Evolutionary conservation across 2,888 invertebrate species (phyloP).

Genomic region (Chaitophorus viminalis): DNA sequence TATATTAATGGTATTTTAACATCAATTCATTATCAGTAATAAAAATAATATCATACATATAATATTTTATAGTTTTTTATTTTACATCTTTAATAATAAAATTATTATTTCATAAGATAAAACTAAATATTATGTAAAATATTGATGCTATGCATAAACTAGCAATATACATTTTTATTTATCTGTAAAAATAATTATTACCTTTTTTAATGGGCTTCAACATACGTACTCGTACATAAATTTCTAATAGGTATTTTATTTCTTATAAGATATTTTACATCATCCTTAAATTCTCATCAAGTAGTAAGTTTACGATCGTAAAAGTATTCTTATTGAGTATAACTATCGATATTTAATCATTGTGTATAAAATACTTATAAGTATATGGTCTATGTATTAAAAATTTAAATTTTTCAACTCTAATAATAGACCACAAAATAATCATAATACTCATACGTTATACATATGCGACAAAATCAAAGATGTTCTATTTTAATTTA

Average conservation of each 20-base stretch:
- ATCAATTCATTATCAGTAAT: neutral
- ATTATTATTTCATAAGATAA: constrained; percentile 23
- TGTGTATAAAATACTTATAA: too few species aligned
- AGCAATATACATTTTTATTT: constrained; percentile 1
- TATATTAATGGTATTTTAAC: neutral
- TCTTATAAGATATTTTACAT: neutral
- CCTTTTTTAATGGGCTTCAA: neutral
- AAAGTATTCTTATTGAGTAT: too few species aligned
- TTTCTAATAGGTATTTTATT: neutral
- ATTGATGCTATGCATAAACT: constrained; percentile 1
- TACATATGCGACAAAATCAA: too few species aligned
- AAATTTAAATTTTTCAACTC: too few species aligned
- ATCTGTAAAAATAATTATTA: constrained; percentile 3
- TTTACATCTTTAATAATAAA: constrained; percentile 3
- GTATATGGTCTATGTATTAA: too few species aligned
- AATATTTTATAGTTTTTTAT: constrained; percentile 6
- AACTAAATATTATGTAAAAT: neutral
- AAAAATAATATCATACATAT: constrained; percentile 6
- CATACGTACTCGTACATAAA: neutral
- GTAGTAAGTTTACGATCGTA: neutral
- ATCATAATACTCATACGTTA: too few species aligned
- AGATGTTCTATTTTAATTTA: too few species aligned
- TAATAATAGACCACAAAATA: too few species aligned
- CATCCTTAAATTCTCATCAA: neutral
- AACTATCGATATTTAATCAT: too few species aligned